A percentile compares a stretch with the other conserved stretches of the same genome.
Conservation (phyloP, 2,888 invertebrate genomes). For the Drosophila anomalipes region DNA sequence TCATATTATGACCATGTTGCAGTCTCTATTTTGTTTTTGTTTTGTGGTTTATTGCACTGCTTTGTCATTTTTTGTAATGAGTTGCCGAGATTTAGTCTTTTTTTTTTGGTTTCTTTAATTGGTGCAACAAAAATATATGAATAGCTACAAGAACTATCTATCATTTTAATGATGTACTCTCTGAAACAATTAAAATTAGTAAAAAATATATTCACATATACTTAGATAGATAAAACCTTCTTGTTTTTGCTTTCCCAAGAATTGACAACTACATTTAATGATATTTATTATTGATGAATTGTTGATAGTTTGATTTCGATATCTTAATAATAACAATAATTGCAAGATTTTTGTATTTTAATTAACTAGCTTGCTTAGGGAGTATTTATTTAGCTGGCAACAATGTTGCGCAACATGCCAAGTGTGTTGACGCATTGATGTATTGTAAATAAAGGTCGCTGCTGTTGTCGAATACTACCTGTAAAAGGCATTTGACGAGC, state of each 20-base stretch:
- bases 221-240: not conserved
- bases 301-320: not conserved
- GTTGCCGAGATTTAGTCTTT: slow-evolving; percentile 10
- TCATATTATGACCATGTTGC: slow-evolving; percentile 26
- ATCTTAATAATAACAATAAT: not conserved
- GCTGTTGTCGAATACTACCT: slow-evolving; percentile 24
- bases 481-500: slow-evolving; percentile 47
- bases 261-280: not conserved
- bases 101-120: slow-evolving; percentile 15
- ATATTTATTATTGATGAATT: not conserved
- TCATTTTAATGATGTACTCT: not conserved
- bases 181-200: not conserved
- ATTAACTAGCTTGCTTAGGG: slow-evolving; percentile 2
- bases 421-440: slow-evolving; percentile 27
- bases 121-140: slow-evolving; percentile 10
- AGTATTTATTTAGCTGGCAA: slow-evolving; percentile 13
- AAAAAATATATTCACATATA: not conserved
- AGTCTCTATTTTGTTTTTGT: not conserved
- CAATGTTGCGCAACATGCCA: slow-evolving; percentile 40
- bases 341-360: not conserved
- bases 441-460: slow-evolving; percentile 41
- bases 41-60: slow-evolving; percentile 34
- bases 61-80: slow-evolving; percentile 26
- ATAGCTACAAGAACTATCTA: not conserved
- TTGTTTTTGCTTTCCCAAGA: not conserved